Evolutionary conservation across 2,113 vertebrate species (phyloP), one percentile per base, ranked within the genome.

Genomic region (Leptobrachium leishanense): DNA sequence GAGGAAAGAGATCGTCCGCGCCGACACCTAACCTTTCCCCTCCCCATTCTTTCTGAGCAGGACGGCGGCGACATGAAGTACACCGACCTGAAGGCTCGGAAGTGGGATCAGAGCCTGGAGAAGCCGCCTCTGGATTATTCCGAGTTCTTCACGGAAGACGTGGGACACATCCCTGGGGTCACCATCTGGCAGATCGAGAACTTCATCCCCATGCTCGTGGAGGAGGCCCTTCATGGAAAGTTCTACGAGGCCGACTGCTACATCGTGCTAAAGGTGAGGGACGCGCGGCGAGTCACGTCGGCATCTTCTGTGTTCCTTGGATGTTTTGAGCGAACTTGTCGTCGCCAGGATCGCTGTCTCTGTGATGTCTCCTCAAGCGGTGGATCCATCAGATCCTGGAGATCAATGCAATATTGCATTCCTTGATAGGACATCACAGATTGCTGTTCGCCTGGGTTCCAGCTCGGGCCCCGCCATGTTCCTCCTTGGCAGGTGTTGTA

Each of bases 221-320:
- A 98, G 0, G 97, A 99, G 75, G 83, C 96, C 6, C 94, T 98
- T 77, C 94, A 96, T 0, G 92, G 97, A 79, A 98, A 96, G 87
- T 99, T 99, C 90, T 99, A 99, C 0, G 98, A 99, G 85, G 98
- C 97, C 0, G 98, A 99, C 88, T 96, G 96, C 90, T 99, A 99
- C 91, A 99, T 99, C 0, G 84, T 99, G 72, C 95, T 99, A 57
- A 98, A 98, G 97, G 97, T 97, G 82, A 68, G 42, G 2, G 40
- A 10, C 8, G 13, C 15, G 5, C 9, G 39, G 62, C 20, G 20
- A 31, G 20, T 31, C 20, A 31, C 20, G 20, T 31, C 20, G 20
- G 20, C 20, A 31, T 31, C 20, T 31, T 31, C 20, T 31, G 20
- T 31, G 20, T 31, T 31, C 20, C 20, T 1, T 31, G 20, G 20